Evolutionary conservation across 2,888 invertebrate species (phyloP).

Genomic region (Portevinia maculata): DNA sequence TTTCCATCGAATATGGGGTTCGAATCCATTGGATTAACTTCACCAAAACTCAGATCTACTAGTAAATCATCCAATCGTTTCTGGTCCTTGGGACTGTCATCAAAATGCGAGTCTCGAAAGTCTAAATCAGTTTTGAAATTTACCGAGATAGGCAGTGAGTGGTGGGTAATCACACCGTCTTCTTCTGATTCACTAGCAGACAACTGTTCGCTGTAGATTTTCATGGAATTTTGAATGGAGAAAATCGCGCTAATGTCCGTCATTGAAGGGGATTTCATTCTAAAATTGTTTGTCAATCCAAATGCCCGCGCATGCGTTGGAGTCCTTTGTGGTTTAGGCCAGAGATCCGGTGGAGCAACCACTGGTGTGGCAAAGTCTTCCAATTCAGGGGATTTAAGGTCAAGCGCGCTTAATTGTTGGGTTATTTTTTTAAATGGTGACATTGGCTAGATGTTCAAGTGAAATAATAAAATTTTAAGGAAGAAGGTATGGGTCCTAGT

Average conservation of each 20-base stretch:
- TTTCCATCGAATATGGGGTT: slow-evolving; percentile 68
- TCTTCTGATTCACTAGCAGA: slow-evolving; percentile 67
- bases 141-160: slow-evolving; percentile 78
- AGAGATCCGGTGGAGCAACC: slow-evolving; percentile 87
- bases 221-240: slow-evolving; percentile 80
- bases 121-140: slow-evolving; percentile 75
- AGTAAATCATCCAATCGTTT: slow-evolving; percentile 13
- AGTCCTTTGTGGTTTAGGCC: slow-evolving; percentile 83
- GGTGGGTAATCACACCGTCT: slow-evolving; percentile 76
- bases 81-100: slow-evolving; percentile 60
- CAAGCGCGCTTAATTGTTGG: slow-evolving; percentile 89
- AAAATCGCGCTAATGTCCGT: slow-evolving; percentile 81
- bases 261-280: slow-evolving; percentile 78
- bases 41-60: slow-evolving; percentile 11
- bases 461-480: not conserved
- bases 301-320: slow-evolving; percentile 74
- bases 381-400: slow-evolving; percentile 88
- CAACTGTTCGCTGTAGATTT: slow-evolving; percentile 80
- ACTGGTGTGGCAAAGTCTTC: slow-evolving; percentile 88
- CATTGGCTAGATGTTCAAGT: slow-evolving; percentile 83
- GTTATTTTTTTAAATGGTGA: slow-evolving; percentile 91
- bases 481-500: not conserved
- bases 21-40: slow-evolving; percentile 21
- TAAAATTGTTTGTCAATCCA: slow-evolving; percentile 80
- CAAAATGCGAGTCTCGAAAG: slow-evolving; percentile 77